These are phyloP conservation scores for Aleiodes alternator DNA, from an alignment of 2,888 invertebrate genomes.

Conservation along the genomic window DNA sequence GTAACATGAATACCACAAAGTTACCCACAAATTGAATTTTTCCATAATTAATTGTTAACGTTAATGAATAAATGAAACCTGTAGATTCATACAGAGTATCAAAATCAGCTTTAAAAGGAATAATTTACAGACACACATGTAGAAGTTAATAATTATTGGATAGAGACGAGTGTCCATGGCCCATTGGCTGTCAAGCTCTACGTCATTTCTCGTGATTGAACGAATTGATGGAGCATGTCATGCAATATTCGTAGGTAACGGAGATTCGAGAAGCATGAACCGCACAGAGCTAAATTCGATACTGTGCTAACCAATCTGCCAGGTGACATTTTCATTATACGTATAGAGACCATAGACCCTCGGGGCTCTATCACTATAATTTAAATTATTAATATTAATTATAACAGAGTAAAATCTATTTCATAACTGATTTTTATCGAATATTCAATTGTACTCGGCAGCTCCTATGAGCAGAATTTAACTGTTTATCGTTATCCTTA, in stretches of 20 bases:
- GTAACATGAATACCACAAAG: conserved; percentile 52
- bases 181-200: conserved; percentile 19
- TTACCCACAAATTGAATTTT: conserved; percentile 39
- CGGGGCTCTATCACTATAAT: conserved; percentile 6
- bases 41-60: neutral
- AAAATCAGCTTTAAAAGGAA: neutral
- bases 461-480: neutral
- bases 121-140: neutral
- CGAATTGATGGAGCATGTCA: conserved; percentile 24
- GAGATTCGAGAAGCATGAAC: neutral
- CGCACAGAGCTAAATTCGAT: conserved; percentile 9
- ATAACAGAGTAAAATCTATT: conserved; percentile 1
- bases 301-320: conserved; percentile 20
- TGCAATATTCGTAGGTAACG: conserved; percentile 10
- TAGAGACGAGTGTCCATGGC: neutral
- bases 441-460: conserved; percentile 12
- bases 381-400: conserved; percentile 16
- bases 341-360: conserved; percentile 24
- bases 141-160: conserved; percentile 14
- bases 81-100: conserved; percentile 26
- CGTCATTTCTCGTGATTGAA: conserved; percentile 18
- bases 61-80: neutral
- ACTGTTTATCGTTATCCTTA: neutral
- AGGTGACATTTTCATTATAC: conserved; percentile 27
- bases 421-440: neutral